These are phyloP conservation scores for Campaea margaritaria DNA, from an alignment of 2,888 invertebrate genomes.

Conservation along the genomic window DNA sequence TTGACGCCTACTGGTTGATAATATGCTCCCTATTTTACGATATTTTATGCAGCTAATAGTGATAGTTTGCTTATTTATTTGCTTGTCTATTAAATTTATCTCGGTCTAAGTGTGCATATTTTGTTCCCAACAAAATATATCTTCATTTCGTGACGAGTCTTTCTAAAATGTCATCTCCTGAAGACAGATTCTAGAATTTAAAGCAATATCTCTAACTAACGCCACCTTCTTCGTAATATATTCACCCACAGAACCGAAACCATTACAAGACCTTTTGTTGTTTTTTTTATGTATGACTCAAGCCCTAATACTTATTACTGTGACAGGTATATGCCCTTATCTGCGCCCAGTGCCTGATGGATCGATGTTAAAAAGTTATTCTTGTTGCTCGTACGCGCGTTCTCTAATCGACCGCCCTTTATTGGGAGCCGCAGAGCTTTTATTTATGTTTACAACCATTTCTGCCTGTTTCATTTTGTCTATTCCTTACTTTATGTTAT, in stretches of 20 bases:
- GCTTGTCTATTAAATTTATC: too few relatives aligned
- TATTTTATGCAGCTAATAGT: too few relatives aligned
- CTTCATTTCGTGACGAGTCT: too few relatives aligned
- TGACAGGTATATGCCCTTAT: conserved; percentile 77
- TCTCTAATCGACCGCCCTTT: conserved; percentile 69
- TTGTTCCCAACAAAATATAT: neutral
- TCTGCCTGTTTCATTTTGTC: conserved; percentile 51
- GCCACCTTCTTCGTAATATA: conserved; percentile 14
- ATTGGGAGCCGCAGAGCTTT: conserved; percentile 59
- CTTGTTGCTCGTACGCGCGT: conserved; percentile 60
- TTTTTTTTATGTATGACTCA: conserved; percentile 57
- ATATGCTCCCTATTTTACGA: too few relatives aligned
- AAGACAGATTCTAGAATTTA: neutral
- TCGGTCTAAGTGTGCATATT: conserved; percentile 31
- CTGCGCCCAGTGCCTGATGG: conserved; percentile 71
- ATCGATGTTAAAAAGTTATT: conserved; percentile 73
- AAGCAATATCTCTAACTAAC: conserved; percentile 12
- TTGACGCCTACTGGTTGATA: too few relatives aligned
- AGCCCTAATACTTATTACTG: conserved; percentile 73
- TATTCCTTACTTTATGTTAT: conserved; percentile 29
- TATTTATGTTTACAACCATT: conserved; percentile 51
- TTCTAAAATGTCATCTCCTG: neutral
- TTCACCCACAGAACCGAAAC: conserved; percentile 45
- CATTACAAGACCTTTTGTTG: conserved; percentile 50
- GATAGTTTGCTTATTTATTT: too few relatives aligned